phyloP scores from a whole-genome alignment of 2,797 vertebrate species.

The Simalia tracyae region DNA sequence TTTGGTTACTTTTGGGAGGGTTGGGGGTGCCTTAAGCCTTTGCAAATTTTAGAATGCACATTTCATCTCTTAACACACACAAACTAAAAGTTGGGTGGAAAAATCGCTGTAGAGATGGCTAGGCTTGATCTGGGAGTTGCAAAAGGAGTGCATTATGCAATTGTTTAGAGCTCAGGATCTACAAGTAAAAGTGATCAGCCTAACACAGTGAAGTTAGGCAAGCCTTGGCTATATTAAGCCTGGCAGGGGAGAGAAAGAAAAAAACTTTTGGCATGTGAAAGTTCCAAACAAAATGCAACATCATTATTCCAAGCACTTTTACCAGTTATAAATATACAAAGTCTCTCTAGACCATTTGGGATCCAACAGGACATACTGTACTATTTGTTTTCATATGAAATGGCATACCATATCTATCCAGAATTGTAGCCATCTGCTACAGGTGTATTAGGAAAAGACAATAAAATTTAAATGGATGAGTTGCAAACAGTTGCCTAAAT shows the following conservation, averaged over 20 bases:
- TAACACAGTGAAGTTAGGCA: background rate
- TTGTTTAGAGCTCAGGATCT: background rate
- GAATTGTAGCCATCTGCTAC: background rate
- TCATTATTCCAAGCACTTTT: background rate
- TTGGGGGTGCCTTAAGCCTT: background rate
- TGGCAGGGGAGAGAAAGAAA: background rate
- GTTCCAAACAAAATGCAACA: background rate
- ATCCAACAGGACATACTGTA: background rate
- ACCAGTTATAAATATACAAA: background rate
- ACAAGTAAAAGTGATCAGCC: background rate
- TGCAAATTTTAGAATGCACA: background rate
- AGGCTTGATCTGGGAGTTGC: background rate
- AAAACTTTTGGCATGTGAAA: background rate
- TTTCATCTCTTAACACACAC: background rate
- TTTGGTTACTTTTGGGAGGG: background rate
- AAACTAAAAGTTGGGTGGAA: background rate
- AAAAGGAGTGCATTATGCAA: background rate
- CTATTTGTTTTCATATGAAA: background rate
- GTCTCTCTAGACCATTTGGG: background rate
- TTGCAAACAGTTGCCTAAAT: background rate
- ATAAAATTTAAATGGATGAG: slow-evolving; percentile 9
- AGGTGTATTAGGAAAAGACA: background rate
- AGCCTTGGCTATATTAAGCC: background rate
- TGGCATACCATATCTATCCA: background rate
- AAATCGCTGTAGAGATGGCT: background rate